Base-by-base conservation (phyloP, 2,888 invertebrate species). In the Periphyllus acericola region DNA sequence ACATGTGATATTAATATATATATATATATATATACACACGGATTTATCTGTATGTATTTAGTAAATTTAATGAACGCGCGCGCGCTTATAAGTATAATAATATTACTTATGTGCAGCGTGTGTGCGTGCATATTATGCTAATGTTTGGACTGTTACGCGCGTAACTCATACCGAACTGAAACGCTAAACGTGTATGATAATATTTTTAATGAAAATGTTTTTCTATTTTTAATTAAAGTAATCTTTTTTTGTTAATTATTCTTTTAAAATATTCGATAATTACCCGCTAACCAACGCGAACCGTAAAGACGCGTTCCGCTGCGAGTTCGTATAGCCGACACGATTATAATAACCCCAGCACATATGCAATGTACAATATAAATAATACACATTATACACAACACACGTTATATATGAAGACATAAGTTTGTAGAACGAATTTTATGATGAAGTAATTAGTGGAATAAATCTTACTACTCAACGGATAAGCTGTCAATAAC, bases 161-260 rank as follows among this genome's bases (percentile, higher is more conserved):
- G 68, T 68, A 11, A 11, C 9, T 68, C 68, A n/a, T 11, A n/a
- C 60, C 68, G 14, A 29, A 68, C n/a, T 9, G 25, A 68, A 68
- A 68, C 29, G 68, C 29, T 60, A 25, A 60, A 25, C 68, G 68
- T 29, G 68, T n/a, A n/a, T 25, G 68, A n/a, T 68, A 29, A 68
- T 68, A n/a, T 68, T 68, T 68, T 68, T 25, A n/a, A 68, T 68
- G n/a, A 68, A 68, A 29, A 68, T 5, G 8, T 68, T 29, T 29
- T 9, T 29, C 11, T 68, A 68, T 68, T 68, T 66, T 68, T 68
- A 68, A 68, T 68, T 68, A 68, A 68, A n/a, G 29, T 68, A 68
- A 68, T 68, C 29, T n/a, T n/a, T 68, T 68, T 68, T 68, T 11
- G n/a, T 68, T 68, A 68, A 68, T 68, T 68, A 68, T 68, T 68